Conservation (phyloP, 2,888 invertebrate genomes). For the Taenaris catops region DNA sequence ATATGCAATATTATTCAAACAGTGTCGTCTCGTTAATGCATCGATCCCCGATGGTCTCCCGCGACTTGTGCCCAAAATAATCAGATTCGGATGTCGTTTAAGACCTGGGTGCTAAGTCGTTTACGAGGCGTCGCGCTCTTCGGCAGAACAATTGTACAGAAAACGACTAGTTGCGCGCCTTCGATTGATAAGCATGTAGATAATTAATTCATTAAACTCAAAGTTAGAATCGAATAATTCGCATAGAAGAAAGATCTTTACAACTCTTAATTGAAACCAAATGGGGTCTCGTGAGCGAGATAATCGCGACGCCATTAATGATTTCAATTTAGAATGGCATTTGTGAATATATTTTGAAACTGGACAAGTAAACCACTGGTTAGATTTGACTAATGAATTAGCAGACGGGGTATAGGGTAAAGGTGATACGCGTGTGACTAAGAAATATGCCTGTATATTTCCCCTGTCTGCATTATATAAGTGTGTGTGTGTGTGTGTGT, state of each 20-base stretch:
- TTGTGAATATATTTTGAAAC: conserved; percentile 61
- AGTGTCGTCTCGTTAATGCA: too few relatives aligned
- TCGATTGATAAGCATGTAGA: conserved; percentile 31
- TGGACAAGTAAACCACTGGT: conserved; percentile 46
- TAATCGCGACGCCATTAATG: conserved; percentile 71
- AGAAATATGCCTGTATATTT: too few relatives aligned
- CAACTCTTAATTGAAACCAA: conserved; percentile 70
- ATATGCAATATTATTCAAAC: too few relatives aligned
- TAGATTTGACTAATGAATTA: conserved; percentile 47
- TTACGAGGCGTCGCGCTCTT: too few relatives aligned
- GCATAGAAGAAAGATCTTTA: conserved; percentile 68
- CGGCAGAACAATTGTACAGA: too few relatives aligned
- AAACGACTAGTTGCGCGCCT: too few relatives aligned
- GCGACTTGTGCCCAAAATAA: too few relatives aligned
- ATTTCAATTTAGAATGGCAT: conserved; percentile 71
- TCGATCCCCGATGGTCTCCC: too few relatives aligned
- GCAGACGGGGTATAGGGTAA: conserved; percentile 33
- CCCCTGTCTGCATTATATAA: too few relatives aligned
- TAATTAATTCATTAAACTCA: conserved; percentile 66
- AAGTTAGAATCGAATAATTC: conserved; percentile 62
- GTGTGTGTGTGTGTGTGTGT: too few relatives aligned
- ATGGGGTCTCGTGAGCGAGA: conserved; percentile 71
- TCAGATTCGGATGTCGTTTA: too few relatives aligned
- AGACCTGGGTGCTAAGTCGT: too few relatives aligned
- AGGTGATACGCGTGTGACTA: conserved; percentile 22